These are phyloP conservation scores for Eptesicus fuscus DNA, from an alignment of 2,113 vertebrate genomes.

Conservation along the genomic window DNA sequence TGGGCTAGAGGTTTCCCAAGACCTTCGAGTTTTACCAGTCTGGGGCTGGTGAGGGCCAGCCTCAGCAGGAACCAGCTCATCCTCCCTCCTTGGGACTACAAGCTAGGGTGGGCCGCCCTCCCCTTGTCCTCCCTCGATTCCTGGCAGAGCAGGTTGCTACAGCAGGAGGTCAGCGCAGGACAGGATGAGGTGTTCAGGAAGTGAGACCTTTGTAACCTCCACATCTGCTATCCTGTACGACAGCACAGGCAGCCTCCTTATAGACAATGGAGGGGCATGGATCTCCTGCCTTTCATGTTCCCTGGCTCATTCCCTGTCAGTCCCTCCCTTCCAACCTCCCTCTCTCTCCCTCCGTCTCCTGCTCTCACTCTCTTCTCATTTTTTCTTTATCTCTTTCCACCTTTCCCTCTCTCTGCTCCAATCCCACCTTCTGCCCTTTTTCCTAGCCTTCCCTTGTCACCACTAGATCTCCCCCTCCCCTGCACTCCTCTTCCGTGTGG, in stretches of 20 bases:
- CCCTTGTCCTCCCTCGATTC: not conserved
- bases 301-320: not conserved
- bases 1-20: not conserved
- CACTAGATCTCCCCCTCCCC: not conserved
- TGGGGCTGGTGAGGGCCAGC: not conserved
- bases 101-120: not conserved
- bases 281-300: not conserved
- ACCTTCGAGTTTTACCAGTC: not conserved
- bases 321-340: not conserved
- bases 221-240: conserved; percentile 2
- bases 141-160: not conserved
- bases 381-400: not conserved
- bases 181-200: conserved; percentile 4
- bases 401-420: not conserved
- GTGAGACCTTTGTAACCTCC: conserved; percentile 17
- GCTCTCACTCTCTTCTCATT: not conserved
- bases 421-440: not conserved
- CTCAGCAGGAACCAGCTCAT: not conserved
- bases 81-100: not conserved
- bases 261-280: not conserved
- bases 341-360: not conserved
- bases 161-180: conserved; percentile 33
- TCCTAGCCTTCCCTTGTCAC: not conserved
- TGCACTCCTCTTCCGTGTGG: not conserved
- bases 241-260: not conserved